Conservation (phyloP, 2,113 vertebrate genomes). For the Albula glossodonta region DNA sequence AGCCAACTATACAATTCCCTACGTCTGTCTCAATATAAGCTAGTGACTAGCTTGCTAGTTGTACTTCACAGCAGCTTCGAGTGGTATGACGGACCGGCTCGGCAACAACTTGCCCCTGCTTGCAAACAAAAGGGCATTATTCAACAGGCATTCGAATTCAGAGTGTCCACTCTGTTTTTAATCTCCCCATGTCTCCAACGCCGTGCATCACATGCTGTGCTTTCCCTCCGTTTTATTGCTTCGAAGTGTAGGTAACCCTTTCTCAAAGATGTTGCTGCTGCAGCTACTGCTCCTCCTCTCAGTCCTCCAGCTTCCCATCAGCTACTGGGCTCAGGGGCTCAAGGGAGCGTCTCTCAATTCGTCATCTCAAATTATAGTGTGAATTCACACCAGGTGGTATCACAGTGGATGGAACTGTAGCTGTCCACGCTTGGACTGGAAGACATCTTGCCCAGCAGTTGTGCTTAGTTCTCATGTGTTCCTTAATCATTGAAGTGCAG, state of each 20-base stretch:
- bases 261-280: constrained; percentile 47
- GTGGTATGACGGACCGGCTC: not conserved
- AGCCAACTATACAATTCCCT: constrained; percentile 12
- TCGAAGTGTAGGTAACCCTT: constrained; percentile 31
- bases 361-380: not conserved
- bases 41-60: not conserved
- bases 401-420: too few relatives aligned
- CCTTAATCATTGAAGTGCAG: too few relatives aligned
- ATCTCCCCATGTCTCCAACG: constrained; percentile 49
- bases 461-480: too few relatives aligned
- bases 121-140: not conserved
- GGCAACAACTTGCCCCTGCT: not conserved
- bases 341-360: constrained; percentile 55
- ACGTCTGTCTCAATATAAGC: constrained; percentile 12
- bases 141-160: not conserved
- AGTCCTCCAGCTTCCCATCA: constrained; percentile 52
- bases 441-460: too few relatives aligned
- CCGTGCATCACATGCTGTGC: not conserved
- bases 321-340: constrained; percentile 40
- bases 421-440: too few relatives aligned
- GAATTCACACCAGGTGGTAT: too few relatives aligned
- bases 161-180: not conserved
- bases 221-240: constrained; percentile 21
- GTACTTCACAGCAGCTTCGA: not conserved
- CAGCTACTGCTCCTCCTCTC: constrained; percentile 38